Evolutionary conservation across 2,888 invertebrate genomes (phyloP), one percentile per base, ranked within the genome.

Genomic region (Athrips mouffetella): DNA sequence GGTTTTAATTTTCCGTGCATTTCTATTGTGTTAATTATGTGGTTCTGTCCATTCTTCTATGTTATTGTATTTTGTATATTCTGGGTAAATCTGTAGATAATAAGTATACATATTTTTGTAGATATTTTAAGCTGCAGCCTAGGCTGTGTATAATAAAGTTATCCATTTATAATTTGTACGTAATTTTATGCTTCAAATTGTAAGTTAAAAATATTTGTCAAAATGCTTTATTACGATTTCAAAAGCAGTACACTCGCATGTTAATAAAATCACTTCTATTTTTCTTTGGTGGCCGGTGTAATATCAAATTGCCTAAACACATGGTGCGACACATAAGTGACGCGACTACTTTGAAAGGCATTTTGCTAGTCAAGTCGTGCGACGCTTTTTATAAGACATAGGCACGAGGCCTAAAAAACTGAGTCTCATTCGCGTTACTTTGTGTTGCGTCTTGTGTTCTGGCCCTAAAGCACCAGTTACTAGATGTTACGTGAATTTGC

Each of bases 1-100:
- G 73, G 76, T 65, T 46, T 70, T 71, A 71, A 72, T 68, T 76
- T 80, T 77, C 72, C 65, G 59, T 67, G 63, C 65, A 62, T 70
- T 67, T 59, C 65, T 62, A 49, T 55, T 65, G 58, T 69, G 66
- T 67, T 71, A 69, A 64, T 72, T 65, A 55, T 67, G 55, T 52
- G 33, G 41, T 57, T 49, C 54, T 54, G 53, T 53, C 30, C 46
- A 49, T 45, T 37, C 37, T 37, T 21, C 11, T 37, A 35, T 44
- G 11, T 40, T 23, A 15, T 45, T 30, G 20, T 48, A 30, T 45
- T 45, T 18, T 21, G 25, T 45, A 21, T 21, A 45, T 21, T 31
- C 33, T 31, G 45, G 30, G 45, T 45, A 8, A n/a, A 21, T 31
- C 8, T 45, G 45, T 45, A 45, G 45, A 45, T 33, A 45, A 23